Conservation (phyloP, 2,888 invertebrate genomes). For the Hirtodrosophila histrioides region DNA sequence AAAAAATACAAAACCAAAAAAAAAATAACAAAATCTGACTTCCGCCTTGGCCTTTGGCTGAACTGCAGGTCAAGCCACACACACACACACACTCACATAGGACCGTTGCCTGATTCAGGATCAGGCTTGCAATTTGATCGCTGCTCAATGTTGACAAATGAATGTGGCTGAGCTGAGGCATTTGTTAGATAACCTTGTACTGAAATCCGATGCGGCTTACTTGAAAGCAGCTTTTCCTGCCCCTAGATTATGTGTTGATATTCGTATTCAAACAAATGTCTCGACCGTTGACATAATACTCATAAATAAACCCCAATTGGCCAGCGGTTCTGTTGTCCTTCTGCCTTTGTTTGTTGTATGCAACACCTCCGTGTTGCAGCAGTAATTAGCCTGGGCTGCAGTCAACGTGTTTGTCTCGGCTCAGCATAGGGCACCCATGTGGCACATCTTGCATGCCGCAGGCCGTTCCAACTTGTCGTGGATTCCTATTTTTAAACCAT, state of each 20-base stretch:
- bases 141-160: constrained; percentile 67
- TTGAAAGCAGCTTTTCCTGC: constrained; percentile 39
- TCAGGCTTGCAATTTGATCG: constrained; percentile 62
- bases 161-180: constrained; percentile 59
- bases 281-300: constrained; percentile 51
- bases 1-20: constrained; percentile 4
- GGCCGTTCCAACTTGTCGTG: constrained; percentile 36
- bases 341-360: constrained; percentile 34
- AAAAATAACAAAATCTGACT: constrained; percentile 42
- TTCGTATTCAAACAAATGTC: constrained; percentile 72
- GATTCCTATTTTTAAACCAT: constrained; percentile 74
- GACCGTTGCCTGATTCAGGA: constrained; percentile 35
- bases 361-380: constrained; percentile 45
- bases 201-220: constrained; percentile 64
- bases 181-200: constrained; percentile 45
- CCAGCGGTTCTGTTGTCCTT: constrained; percentile 16
- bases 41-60: constrained; percentile 54
- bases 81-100: constrained; percentile 14
- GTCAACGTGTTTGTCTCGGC: constrained; percentile 15
- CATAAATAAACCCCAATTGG: constrained; percentile 69
- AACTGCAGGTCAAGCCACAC: constrained; percentile 59
- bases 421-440: constrained; percentile 58
- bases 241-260: constrained; percentile 69
- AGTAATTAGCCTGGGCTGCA: constrained; percentile 54
- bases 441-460: constrained; percentile 50